phyloP scores from a whole-genome alignment of 37 sponge, comb jelly and placozoan species.

The Trichoplax adhaerens region DNA sequence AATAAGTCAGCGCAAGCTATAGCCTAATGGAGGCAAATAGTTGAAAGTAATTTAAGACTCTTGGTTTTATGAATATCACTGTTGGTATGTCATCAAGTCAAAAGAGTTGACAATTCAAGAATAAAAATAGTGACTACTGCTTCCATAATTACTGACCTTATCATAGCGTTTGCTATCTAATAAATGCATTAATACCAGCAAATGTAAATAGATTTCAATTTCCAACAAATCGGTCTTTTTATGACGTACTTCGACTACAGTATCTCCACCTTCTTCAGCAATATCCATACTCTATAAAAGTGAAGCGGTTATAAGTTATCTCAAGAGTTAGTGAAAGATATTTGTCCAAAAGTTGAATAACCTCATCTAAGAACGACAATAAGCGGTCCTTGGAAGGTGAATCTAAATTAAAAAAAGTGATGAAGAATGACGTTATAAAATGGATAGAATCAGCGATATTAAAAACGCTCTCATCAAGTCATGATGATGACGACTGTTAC shows the following conservation, averaged over 20 bases:
- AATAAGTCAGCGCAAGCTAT: conserved; percentile 49
- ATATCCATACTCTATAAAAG: too few species aligned
- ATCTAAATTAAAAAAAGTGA: neutral
- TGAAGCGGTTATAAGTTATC: too few species aligned
- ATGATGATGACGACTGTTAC: neutral
- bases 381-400: neutral
- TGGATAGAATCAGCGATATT: neutral
- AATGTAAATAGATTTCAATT: conserved; percentile 56
- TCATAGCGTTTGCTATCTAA: conserved; percentile 36
- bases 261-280: too few species aligned
- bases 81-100: too few species aligned
- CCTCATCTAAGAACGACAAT: neutral
- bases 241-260: too few species aligned
- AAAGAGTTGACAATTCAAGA: too few species aligned
- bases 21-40: conserved; percentile 6
- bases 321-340: too few species aligned
- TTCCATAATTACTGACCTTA: conserved; percentile 11
- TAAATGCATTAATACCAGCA: conserved; percentile 49
- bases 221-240: conserved; percentile 17
- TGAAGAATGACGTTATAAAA: conserved; percentile 4
- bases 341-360: neutral
- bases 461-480: conserved; percentile 3
- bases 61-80: too few species aligned
- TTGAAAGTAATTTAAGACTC: too few species aligned
- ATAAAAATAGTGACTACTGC: too few species aligned